phyloP scores from a whole-genome alignment of 1,140 invertebrate genomes.

The Neotoxoptera formosana region DNA sequence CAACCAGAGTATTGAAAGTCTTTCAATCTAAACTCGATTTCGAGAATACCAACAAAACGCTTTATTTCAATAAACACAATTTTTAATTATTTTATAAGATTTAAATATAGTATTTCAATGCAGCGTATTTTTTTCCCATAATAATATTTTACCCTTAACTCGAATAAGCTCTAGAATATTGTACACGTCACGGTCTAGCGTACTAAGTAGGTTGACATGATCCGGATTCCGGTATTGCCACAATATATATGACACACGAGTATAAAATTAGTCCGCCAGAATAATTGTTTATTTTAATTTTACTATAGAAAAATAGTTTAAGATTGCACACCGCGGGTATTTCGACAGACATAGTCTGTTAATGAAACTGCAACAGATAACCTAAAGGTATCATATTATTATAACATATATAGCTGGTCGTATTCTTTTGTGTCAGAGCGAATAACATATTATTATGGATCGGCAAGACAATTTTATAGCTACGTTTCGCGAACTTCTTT shows the following conservation, averaged over 20 bases:
- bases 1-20: background rate
- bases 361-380: background rate
- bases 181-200: background rate
- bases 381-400: background rate
- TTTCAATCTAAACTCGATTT: background rate
- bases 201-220: background rate
- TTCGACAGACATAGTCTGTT: background rate
- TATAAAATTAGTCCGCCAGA: background rate
- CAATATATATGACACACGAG: background rate
- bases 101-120: no score
- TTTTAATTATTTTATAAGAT: background rate
- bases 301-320: background rate
- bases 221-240: background rate
- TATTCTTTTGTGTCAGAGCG: background rate
- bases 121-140: no score
- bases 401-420: background rate
- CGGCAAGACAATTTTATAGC: background rate
- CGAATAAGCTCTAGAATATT: background rate
- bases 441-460: background rate
- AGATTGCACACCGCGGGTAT: background rate
- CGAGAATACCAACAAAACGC: no score
- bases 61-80: no score
- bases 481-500: background rate
- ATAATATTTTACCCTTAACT: background rate
- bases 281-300: slow-evolving; percentile 11